phyloP scores from a whole-genome alignment of 2,888 invertebrate genomes.

The Heteromurus nitidus region DNA sequence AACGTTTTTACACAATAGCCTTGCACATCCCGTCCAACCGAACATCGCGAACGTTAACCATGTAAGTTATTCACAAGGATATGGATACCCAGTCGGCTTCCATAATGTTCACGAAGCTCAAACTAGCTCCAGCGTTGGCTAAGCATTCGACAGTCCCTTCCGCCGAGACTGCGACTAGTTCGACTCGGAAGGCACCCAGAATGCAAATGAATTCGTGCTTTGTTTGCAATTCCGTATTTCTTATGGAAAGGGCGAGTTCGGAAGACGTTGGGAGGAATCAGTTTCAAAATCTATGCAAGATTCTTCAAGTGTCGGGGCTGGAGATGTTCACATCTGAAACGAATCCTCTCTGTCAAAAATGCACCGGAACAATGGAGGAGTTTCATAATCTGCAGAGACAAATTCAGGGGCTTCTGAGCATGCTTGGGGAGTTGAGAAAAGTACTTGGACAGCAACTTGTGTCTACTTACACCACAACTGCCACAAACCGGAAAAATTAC shows the following conservation, averaged over 20 bases:
- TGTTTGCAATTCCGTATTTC: conserved; percentile 29
- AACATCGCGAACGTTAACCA: neutral
- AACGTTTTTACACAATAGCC: neutral
- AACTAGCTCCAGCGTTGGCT: too few species aligned
- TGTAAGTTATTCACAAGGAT: neutral
- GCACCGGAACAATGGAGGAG: conserved; percentile 11
- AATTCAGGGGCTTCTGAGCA: conserved; percentile 25
- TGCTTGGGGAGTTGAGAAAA: conserved; percentile 27
- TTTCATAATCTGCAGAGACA: conserved; percentile 16
- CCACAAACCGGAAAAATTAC: conserved; percentile 5
- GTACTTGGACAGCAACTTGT: conserved; percentile 23
- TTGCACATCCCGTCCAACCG: neutral
- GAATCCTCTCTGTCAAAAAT: conserved; percentile 26
- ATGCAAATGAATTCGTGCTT: conserved; percentile 46
- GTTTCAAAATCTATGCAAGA: conserved; percentile 25
- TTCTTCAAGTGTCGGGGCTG: conserved; percentile 7
- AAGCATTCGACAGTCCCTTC: neutral
- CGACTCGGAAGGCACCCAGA: neutral
- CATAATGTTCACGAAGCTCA: too few species aligned
- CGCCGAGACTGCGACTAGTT: neutral
- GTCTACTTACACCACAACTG: neutral
- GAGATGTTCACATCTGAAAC: conserved; percentile 13
- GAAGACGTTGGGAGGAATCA: neutral
- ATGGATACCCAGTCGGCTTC: neutral
- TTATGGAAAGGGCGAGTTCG: neutral